These are phyloP conservation scores for Pseudococcus jackbeardsleyi DNA, from an alignment of 2,888 invertebrate genomes.

Conservation along the genomic window DNA sequence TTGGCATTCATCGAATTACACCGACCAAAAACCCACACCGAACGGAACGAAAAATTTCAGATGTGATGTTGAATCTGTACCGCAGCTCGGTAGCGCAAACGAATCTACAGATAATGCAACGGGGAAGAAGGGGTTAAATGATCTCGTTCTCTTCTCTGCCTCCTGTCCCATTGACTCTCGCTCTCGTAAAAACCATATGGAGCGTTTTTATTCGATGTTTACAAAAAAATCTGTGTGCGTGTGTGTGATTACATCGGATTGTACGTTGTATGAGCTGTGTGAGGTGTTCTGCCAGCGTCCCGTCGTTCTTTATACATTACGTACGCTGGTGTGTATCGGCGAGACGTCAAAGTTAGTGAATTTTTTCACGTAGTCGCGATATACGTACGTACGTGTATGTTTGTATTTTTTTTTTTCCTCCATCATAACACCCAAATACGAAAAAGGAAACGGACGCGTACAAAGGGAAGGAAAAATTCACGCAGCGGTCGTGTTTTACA, in stretches of 20 bases:
- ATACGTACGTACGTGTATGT: neutral
- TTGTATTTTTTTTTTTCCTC: neutral
- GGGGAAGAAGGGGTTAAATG: neutral
- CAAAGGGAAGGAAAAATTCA: conserved; percentile 17
- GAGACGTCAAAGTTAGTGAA: conserved; percentile 33
- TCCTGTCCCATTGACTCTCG: neutral
- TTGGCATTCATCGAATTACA: neutral
- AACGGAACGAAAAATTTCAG: neutral
- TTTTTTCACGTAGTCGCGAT: conserved; percentile 33
- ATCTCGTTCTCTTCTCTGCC: neutral
- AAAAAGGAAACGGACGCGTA: conserved; percentile 27
- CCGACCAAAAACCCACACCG: neutral
- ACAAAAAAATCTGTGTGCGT: conserved; percentile 3
- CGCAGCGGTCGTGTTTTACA: neutral
- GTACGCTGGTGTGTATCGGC: neutral
- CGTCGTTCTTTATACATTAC: neutral
- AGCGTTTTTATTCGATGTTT: conserved; percentile 12
- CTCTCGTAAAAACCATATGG: conserved; percentile 22
- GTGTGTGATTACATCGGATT: neutral
- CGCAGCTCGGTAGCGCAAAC: neutral
- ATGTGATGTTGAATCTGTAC: conserved; percentile 3
- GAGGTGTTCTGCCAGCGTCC: neutral
- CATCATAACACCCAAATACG: conserved; percentile 1
- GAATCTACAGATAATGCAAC: neutral
- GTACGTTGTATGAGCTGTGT: neutral